phyloP scores from a whole-genome alignment of 2,113 vertebrate genomes.

The Dinomys branickii region DNA sequence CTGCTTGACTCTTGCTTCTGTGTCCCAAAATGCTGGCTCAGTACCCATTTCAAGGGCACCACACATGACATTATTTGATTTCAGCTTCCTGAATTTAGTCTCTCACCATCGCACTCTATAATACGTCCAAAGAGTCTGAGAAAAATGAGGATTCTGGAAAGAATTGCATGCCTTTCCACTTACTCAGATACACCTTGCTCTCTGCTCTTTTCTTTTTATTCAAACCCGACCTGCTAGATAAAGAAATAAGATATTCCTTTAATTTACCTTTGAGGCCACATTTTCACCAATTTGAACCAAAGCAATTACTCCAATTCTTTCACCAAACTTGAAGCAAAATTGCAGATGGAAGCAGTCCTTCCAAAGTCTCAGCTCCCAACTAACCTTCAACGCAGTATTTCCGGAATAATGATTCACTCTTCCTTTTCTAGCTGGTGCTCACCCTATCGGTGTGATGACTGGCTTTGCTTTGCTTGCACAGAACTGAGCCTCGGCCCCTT shows the following conservation, averaged over 20 bases:
- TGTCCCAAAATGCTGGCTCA: background rate
- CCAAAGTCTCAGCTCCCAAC: background rate
- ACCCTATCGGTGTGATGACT: constrained; percentile 2
- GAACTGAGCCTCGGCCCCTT: background rate
- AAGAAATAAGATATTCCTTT: background rate
- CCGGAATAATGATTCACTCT: background rate
- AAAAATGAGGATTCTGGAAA: background rate
- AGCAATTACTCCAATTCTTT: background rate
- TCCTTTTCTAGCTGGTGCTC: background rate
- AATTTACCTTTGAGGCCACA: background rate
- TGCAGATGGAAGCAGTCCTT: background rate
- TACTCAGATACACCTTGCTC: background rate
- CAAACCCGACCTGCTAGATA: background rate
- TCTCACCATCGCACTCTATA: background rate
- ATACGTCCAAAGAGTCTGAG: background rate
- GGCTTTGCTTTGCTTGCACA: background rate
- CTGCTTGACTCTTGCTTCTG: background rate
- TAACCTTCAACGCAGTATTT: background rate
- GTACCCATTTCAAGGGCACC: background rate
- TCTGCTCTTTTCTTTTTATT: background rate
- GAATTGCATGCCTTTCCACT: background rate
- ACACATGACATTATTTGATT: background rate
- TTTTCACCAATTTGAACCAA: constrained; percentile 33
- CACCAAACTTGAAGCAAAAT: background rate
- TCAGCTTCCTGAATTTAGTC: background rate